phyloP scores from a whole-genome alignment of 2,113 vertebrate genomes.

The Microcebus griseorufus region DNA sequence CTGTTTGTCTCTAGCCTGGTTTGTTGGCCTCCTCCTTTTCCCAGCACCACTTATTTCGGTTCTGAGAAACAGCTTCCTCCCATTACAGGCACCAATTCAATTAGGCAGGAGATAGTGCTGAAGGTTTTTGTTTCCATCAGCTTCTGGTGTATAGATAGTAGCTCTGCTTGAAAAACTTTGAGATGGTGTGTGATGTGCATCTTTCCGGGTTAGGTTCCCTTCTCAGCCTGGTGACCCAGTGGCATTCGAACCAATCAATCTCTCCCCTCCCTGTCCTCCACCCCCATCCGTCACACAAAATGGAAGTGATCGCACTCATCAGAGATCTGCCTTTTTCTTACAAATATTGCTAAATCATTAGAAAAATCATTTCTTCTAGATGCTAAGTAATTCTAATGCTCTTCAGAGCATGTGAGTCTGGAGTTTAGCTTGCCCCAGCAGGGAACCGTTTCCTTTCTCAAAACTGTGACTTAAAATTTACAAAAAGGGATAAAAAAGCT shows the following conservation, averaged over 20 bases:
- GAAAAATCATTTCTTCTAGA: neutral
- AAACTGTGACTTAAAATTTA: conserved; percentile 46
- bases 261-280: neutral
- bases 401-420: neutral
- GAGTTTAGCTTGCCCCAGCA: conserved; percentile 25
- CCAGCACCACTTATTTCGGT: conserved; percentile 49
- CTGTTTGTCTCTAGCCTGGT: neutral
- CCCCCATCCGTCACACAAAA: neutral
- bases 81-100: conserved; percentile 45
- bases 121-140: conserved; percentile 39
- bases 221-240: neutral
- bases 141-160: conserved; percentile 21
- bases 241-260: neutral
- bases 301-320: neutral
- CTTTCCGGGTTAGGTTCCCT: neutral
- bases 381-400: neutral
- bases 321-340: neutral
- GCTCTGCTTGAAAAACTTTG: neutral
- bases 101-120: conserved; percentile 17
- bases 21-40: conserved; percentile 28
- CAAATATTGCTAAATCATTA: neutral
- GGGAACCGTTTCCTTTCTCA: conserved; percentile 6
- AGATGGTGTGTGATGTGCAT: neutral
- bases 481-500: conserved; percentile 13
- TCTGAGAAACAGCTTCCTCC: conserved; percentile 66